Evolutionary conservation across 1,140 invertebrate species (phyloP).

Genomic region (Spodoptera litura): DNA sequence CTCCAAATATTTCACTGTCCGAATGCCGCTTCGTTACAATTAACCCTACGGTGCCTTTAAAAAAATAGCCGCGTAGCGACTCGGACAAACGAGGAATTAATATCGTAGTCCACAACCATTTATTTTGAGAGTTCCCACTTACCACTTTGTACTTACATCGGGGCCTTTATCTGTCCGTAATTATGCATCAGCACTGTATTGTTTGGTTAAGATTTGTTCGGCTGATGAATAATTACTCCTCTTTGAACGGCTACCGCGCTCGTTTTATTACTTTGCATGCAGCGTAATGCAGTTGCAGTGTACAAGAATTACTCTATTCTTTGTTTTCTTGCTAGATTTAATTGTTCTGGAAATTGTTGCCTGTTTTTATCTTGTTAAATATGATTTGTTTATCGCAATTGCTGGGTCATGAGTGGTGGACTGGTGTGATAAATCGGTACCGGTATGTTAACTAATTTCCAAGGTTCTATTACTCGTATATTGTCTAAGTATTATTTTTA

Average conservation of each 20-base stretch:
- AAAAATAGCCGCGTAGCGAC: constrained; percentile 70
- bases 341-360: constrained; percentile 15
- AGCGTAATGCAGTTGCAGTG: constrained; percentile 44
- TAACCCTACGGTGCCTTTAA: constrained; percentile 71
- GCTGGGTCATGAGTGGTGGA: too few relatives aligned
- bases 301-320: constrained; percentile 19
- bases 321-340: constrained; percentile 22
- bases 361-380: neutral
- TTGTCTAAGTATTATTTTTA: too few relatives aligned
- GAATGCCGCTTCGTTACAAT: constrained; percentile 72
- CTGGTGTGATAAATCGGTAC: too few relatives aligned
- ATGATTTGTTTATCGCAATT: neutral
- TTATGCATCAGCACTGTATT: constrained; percentile 77
- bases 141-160: constrained; percentile 71
- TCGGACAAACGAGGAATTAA: constrained; percentile 82
- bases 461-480: too few relatives aligned
- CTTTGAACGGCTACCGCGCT: constrained; percentile 45
- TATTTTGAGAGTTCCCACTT: constrained; percentile 74
- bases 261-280: constrained; percentile 43
- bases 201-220: constrained; percentile 73
- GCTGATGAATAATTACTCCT: constrained; percentile 60
- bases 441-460: too few relatives aligned
- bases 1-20: constrained; percentile 65
- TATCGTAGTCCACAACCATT: constrained; percentile 73
- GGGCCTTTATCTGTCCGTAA: constrained; percentile 69